These are phyloP conservation scores for Mus spretus DNA, from an alignment of 2,797 vertebrate genomes.

Conservation along the genomic window DNA sequence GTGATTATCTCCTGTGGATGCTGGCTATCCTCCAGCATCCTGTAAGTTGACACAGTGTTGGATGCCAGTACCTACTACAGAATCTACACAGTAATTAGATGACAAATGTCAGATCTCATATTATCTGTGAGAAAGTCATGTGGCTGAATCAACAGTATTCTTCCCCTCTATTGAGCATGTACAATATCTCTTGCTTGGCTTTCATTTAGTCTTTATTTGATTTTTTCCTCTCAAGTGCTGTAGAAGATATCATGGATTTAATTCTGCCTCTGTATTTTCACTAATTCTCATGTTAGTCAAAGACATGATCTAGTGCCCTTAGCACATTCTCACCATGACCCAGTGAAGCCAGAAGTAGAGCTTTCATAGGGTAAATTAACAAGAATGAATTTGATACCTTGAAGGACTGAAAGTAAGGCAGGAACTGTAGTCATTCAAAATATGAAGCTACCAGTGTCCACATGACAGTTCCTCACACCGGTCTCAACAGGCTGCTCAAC, in stretches of 20 bases:
- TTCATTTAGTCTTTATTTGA: slow-evolving; percentile 53
- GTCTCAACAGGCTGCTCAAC: neutral
- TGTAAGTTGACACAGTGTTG: neutral
- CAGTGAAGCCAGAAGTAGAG: neutral
- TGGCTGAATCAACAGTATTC: neutral
- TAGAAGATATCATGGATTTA: slow-evolving; percentile 46
- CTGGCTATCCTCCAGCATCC: neutral
- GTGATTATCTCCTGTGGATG: neutral
- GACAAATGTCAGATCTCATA: neutral
- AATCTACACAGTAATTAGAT: neutral
- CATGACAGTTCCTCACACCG: neutral
- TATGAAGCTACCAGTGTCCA: neutral
- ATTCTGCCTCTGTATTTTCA: neutral
- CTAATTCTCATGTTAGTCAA: neutral
- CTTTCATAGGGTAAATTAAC: neutral
- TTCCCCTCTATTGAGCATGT: neutral
- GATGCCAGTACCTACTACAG: neutral
- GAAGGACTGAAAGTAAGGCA: neutral
- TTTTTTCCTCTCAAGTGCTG: slow-evolving; percentile 7
- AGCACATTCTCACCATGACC: neutral
- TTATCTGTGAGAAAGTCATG: neutral
- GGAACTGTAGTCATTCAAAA: neutral
- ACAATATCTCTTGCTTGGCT: slow-evolving; percentile 21
- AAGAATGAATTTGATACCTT: neutral
- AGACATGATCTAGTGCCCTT: neutral